Base-by-base conservation (phyloP, 53 echinoderm and acorn worm species). In the Arbacia lixula region DNA sequence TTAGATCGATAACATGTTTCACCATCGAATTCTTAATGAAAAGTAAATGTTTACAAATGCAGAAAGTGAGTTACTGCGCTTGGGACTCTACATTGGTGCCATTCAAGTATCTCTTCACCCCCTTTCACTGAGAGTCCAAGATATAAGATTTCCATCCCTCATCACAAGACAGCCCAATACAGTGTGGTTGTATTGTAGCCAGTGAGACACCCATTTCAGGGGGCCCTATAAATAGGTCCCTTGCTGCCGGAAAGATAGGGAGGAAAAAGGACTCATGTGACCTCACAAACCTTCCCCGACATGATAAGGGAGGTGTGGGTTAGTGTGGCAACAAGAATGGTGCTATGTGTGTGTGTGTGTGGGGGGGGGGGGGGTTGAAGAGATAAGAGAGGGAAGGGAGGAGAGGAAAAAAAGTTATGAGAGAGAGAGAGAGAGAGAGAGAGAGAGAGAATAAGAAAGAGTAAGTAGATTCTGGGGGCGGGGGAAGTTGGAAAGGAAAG, bases 141-240 rank as follows among this genome's bases (percentile, higher is more conserved):
- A n/a, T n/a, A n/a, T 33, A 50, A 73, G 73, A 73, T 73, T 73
- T 73, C 52, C 73, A 73, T 73, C 73, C 53, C 32, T 52, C 73
- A 53, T 73, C 73, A 52, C 19, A 32, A 50, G 53, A 73, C 73
- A 52, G 53, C 31, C 33, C 53, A 73, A 73, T 73, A 73, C 49
- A 73, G 53, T 53, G 34, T 32, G 0, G 14, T 6, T 6, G 46
- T 46, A 46, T 46, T 46, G 46, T 16, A 73, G 73, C 51, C 6
- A n/a, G 33, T 6, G 10, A 2, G 69, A 8, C 9, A 46, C 14
- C n/a, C 43, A n/a, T 14, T 68, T 43, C 69, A 73, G 53, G 73
- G 1, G 28, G 11, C 17, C 17, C 53, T 53, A 52, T 52, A 17
- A 51, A 73, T 52, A 52, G 53, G 51, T 28, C 19, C 53, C 31